Evolutionary conservation across 2,888 invertebrate genomes (phyloP), one percentile per base, ranked within the genome.

Genomic region (Cataglyphis cursor): DNA sequence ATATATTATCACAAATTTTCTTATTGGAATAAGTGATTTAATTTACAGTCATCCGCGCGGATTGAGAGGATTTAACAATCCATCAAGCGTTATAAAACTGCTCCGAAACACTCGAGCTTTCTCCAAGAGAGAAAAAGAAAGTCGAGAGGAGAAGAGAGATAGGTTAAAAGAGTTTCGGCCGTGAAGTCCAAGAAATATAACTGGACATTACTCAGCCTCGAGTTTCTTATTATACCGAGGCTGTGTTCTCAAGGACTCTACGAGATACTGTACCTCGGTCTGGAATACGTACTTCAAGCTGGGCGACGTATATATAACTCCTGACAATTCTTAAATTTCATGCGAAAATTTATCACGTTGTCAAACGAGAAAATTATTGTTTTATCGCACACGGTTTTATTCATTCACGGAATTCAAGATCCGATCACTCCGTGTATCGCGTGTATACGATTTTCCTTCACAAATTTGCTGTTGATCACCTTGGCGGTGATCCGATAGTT

Each of bases 211-310:
- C 90, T 93, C 92, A 93, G 89, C 88, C 87, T 88, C 86, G 87
- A 91, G 91, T 92, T 93, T 92, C 92, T 93, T 93, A 92, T 93
- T 93, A 93, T 91, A 92, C 92, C 91, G 85, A 89, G 87, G 87
- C 90, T 89, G 87, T 89, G 87, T 92, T 91, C 91, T 91, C 91
- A 83, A 83, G 88, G 86, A 84, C 65, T 76, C 35, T 35, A 35
- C 51, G 28, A 59, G 78, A 59, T 48, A 65, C 81, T 64, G n/a
- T 51, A 38, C 38, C 65, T 57, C 35, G 41, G 59, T 65, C 65
- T 21, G 41, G 44, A 82, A 84, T 78, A 82, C 72, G 75, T 81
- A 35, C 59, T 78, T 59, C 51, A 64, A 59, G 21, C 64, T 74
- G 35, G 18, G 62, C 75, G 51, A 75, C 62, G 81, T 73, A n/a